Evolutionary conservation across 2,888 invertebrate genomes (phyloP).

Genomic region (Brachyptera putata): DNA sequence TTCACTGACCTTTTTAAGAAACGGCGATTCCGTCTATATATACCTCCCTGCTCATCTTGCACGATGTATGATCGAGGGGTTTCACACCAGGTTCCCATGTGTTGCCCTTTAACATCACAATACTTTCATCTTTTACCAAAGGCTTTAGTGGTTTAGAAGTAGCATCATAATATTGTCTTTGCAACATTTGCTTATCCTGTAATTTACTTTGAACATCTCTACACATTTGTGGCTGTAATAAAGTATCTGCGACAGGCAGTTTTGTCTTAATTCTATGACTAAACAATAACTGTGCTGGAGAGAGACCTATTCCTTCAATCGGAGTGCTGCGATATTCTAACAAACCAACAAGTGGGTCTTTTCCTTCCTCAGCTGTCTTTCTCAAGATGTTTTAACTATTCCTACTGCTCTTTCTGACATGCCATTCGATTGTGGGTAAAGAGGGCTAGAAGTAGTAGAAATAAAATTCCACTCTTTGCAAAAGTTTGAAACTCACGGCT

Average conservation of each 20-base stretch:
- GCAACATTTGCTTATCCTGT: background rate
- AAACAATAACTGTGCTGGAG: background rate
- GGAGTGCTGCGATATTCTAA: constrained; percentile 18
- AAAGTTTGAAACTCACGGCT: constrained; percentile 33
- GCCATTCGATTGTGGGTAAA: constrained; percentile 35
- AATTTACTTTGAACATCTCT: too few relatives aligned
- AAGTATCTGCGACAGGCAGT: background rate
- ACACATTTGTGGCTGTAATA: background rate
- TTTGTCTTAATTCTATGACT: background rate
- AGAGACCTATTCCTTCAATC: background rate
- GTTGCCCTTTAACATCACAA: background rate
- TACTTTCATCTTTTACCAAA: background rate
- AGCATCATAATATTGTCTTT: constrained; percentile 5
- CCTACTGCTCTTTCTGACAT: constrained; percentile 34
- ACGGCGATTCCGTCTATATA: constrained; percentile 1
- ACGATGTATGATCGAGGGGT: constrained; percentile 2
- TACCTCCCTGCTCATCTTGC: background rate
- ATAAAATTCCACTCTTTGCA: constrained; percentile 34
- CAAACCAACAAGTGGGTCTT: constrained; percentile 5
- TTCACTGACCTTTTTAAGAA: background rate
- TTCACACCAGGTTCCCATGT: background rate
- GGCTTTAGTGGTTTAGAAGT: too few relatives aligned
- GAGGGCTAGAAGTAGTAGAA: constrained; percentile 33
- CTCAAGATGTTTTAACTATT: constrained; percentile 33
- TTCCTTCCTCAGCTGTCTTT: constrained; percentile 28